Evolutionary conservation across 1,140 invertebrate species (phyloP), one percentile per base, ranked within the genome.

Genomic region (Drosophila guanche): DNA sequence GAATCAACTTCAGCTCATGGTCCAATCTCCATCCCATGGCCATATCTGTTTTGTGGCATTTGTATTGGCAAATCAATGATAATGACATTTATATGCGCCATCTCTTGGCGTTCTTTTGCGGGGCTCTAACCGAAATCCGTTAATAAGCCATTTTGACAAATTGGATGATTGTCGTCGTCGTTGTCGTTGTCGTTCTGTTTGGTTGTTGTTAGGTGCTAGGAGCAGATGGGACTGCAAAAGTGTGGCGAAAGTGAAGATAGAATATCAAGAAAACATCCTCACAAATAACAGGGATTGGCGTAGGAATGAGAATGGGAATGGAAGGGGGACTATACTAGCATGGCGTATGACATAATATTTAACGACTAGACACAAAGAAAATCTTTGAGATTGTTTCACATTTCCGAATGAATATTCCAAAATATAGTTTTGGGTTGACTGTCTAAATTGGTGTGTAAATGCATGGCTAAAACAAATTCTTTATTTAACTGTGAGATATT

Each of bases 111-210:
- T 72, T 76, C 61, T 84, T 33, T 12, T 59, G 66, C 54, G 67
- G 55, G 67, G 79, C 79, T 85, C 40, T 71, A 43, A 45, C 70
- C 76, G 51, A 81, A 85, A 85, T 86, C 83, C 81, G 81, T 66
- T 88, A 85, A 86, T 85, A 85, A 85, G 81, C 81, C 81, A 77
- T 85, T 85, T 81, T 85, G 81, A 85, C 80, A 85, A 85, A 86
- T 85, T 85, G 81, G 81, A 86, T 81, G 80, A 85, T 80, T 85
- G 80, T 76, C 62, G 66, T 42, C 66, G 41, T 14, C 42, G 40
- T 63, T 43, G 63, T 63, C 59, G 60, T 22, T 33, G 10, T 37
- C 33, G 10, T 27, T 27, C 5, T 20, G 16, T 20, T 20, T 20
- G 16, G 16, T 6, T 5, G 25, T 37, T 37, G 33, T 65, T 12